Conservation (phyloP, 2,113 vertebrate species). For the Gallinago jamesoni region DNA sequence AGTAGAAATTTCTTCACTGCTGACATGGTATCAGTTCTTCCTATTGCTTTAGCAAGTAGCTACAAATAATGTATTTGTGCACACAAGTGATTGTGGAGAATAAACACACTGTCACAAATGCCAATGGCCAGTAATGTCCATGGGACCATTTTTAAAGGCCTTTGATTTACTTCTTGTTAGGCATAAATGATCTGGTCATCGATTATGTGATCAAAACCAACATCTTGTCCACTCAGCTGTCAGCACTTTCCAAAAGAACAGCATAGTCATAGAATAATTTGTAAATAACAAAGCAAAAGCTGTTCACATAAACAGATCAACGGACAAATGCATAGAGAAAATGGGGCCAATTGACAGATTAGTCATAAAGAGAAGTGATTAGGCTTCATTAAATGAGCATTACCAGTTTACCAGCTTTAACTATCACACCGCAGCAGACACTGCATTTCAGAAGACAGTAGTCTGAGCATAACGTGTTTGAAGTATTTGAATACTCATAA, state of each 20-base stretch:
- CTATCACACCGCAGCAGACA: background rate
- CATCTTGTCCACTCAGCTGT: background rate
- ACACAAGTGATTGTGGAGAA: background rate
- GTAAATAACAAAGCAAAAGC: background rate
- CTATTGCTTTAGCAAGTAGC: background rate
- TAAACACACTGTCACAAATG: background rate
- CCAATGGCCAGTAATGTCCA: background rate
- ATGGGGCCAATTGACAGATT: background rate
- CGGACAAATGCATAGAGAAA: conserved; percentile 6
- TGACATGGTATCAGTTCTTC: background rate
- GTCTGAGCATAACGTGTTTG: background rate
- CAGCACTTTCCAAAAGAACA: background rate
- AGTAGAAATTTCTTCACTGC: background rate
- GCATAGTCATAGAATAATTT: background rate
- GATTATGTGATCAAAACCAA: conserved; percentile 5
- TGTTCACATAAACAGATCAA: background rate
- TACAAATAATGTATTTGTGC: background rate
- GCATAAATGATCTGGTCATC: background rate
- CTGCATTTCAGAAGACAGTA: background rate
- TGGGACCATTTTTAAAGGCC: background rate
- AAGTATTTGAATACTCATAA: background rate
- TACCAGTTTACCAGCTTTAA: conserved; percentile 20
- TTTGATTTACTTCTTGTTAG: background rate
- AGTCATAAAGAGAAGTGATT: conserved; percentile 3
- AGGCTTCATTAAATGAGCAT: conserved; percentile 14